Percentiles rank a stretch among this genome's conserved stretches.
These are phyloP conservation scores for Escarpia spicata DNA, from an alignment of 2,888 invertebrate genomes.

Conservation along the genomic window DNA sequence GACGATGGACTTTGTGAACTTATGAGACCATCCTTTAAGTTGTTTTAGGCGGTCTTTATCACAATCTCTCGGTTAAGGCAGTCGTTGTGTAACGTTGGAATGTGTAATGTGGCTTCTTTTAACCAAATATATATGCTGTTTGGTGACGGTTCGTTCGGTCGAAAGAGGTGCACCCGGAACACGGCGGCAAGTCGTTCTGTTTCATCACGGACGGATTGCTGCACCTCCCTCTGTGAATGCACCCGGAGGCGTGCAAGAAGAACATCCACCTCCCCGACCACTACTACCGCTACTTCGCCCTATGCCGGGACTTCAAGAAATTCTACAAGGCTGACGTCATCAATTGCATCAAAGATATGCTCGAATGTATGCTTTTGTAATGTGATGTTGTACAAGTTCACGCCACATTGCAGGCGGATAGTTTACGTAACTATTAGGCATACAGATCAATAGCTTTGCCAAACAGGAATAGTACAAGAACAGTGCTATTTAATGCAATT, in stretches of 20 bases:
- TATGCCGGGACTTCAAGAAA: slow-evolving; percentile 84
- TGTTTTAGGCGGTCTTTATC: no score
- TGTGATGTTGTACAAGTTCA: neutral
- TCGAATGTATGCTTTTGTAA: slow-evolving; percentile 81
- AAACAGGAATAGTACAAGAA: neutral
- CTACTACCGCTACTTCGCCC: slow-evolving; percentile 87
- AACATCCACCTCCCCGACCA: slow-evolving; percentile 87
- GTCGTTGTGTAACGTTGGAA: neutral
- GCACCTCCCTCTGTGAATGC: slow-evolving; percentile 85
- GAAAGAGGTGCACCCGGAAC: slow-evolving; percentile 64
- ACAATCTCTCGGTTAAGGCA: no score
- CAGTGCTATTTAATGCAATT: neutral
- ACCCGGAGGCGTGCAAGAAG: slow-evolving; percentile 76
- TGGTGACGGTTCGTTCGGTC: slow-evolving; percentile 76
- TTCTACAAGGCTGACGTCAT: slow-evolving; percentile 71
- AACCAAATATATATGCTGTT: slow-evolving; percentile 70
- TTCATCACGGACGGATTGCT: slow-evolving; percentile 74
- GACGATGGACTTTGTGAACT: no score
- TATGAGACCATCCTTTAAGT: no score
- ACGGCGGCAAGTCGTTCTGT: slow-evolving; percentile 64
- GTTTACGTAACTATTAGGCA: neutral
- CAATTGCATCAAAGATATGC: slow-evolving; percentile 82
- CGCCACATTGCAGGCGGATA: neutral
- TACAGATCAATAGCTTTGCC: neutral
- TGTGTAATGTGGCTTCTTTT: no score